Conservation (phyloP, 2,888 invertebrate species). For the Trichogramma evanescens region DNA sequence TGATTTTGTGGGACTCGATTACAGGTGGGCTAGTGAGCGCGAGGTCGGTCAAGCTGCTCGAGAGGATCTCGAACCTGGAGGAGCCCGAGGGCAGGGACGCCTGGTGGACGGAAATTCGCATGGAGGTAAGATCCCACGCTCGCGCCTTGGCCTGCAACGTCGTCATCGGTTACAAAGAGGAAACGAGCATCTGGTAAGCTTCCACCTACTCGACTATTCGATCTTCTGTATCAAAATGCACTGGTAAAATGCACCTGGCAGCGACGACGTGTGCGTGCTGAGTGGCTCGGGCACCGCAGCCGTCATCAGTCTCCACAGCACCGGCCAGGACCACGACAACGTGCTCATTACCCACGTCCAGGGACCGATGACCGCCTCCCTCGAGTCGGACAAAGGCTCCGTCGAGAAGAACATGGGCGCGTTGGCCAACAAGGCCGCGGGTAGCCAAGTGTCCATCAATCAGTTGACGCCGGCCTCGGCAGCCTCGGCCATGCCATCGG, state of each 20-base stretch:
- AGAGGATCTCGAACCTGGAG: constrained; percentile 74
- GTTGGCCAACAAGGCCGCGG: constrained; percentile 27
- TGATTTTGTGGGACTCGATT: not conserved
- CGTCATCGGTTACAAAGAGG: constrained; percentile 88
- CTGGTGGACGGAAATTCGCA: constrained; percentile 95
- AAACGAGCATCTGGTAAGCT: constrained; percentile 79
- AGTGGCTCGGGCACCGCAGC: constrained; percentile 94
- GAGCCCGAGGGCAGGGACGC: constrained; percentile 87
- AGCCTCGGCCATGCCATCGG: not conserved
- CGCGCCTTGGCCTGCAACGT: constrained; percentile 88
- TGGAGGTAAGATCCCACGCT: constrained; percentile 91
- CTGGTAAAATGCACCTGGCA: constrained; percentile 39
- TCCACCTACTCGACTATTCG: not conserved
- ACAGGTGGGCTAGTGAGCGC: constrained; percentile 76
- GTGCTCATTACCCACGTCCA: constrained; percentile 30
- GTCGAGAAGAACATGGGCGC: no score
- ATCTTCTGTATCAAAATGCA: not conserved
- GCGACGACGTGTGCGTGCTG: constrained; percentile 90
- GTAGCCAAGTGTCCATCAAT: not conserved
- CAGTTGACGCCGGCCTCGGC: not conserved
- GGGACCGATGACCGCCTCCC: constrained; percentile 49
- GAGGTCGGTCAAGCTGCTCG: constrained; percentile 74
- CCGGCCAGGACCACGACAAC: constrained; percentile 40
- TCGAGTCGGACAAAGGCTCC: constrained; percentile 44
- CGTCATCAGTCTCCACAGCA: constrained; percentile 59